Percentiles rank a stretch among this genome's conserved stretches.
These are phyloP conservation scores for Craterocephalus amniculus DNA, from an alignment of 2,797 vertebrate species.

Conservation along the genomic window DNA sequence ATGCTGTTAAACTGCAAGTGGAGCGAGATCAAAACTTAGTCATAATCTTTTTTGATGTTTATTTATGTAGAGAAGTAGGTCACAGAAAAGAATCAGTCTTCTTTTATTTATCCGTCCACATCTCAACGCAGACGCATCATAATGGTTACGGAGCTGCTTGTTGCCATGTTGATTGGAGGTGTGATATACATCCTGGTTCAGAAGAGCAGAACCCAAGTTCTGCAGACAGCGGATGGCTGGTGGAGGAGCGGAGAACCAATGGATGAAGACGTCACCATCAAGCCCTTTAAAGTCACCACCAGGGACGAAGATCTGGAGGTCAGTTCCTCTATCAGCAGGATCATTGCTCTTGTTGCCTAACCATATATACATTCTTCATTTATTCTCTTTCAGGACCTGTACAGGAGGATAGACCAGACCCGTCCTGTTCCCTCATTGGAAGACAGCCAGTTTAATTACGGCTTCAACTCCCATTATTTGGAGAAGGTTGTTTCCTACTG, in stretches of 20 bases:
- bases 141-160: conserved; percentile 76
- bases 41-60: no score
- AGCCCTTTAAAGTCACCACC: conserved; percentile 82
- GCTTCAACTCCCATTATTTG: conserved; percentile 87
- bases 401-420: conserved; percentile 83
- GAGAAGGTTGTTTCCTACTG: conserved; percentile 87
- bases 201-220: conserved; percentile 70
- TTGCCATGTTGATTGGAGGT: conserved; percentile 76
- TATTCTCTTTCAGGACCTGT: conserved; percentile 82
- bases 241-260: conserved; percentile 81
- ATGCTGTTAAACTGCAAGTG: no score
- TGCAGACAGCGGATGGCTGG: conserved; percentile 87
- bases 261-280: conserved; percentile 77
- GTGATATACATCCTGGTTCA: conserved; percentile 79
- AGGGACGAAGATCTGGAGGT: conserved; percentile 87
- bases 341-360: background rate
- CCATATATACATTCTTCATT: background rate
- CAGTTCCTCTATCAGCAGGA: conserved; percentile 4
- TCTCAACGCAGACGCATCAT: conserved; percentile 26
- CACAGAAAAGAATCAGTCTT: background rate
- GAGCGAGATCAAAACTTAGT: no score
- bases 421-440: conserved; percentile 83
- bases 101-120: background rate
- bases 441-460: conserved; percentile 87
- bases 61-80: background rate